These are phyloP conservation scores for Coelogynopora nodosa DNA, from an alignment of 2,888 invertebrate genomes.

Conservation along the genomic window DNA sequence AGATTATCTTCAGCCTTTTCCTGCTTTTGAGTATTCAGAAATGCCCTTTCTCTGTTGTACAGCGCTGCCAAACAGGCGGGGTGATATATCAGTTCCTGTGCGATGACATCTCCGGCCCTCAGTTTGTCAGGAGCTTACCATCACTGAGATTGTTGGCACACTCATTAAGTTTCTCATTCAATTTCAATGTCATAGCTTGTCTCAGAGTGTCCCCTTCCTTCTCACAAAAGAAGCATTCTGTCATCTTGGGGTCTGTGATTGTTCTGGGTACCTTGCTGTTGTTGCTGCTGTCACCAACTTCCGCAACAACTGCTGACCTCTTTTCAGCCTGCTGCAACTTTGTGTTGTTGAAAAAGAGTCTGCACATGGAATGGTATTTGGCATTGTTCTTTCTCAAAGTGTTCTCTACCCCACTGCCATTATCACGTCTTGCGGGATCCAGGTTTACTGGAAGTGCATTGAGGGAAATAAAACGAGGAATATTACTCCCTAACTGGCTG, in stretches of 20 bases:
- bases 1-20: neutral
- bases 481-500: neutral
- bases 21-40: neutral
- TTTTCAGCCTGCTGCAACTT: neutral
- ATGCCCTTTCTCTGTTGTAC: neutral
- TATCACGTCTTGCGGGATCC: neutral
- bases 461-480: neutral
- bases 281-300: neutral
- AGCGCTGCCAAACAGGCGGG: neutral
- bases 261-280: too few relatives aligned
- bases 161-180: neutral
- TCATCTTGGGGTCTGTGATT: too few relatives aligned
- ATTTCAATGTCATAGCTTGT: conserved; percentile 3
- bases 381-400: neutral
- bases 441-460: neutral
- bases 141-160: neutral
- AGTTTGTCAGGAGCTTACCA: neutral
- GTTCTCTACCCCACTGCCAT: neutral
- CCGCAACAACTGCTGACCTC: neutral
- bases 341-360: neutral
- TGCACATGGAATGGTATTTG: neutral
- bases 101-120: neutral
- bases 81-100: neutral
- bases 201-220: neutral
- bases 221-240: neutral